Base-by-base conservation (phyloP, 2,113 vertebrate genomes). In the Sialia sialis region DNA sequence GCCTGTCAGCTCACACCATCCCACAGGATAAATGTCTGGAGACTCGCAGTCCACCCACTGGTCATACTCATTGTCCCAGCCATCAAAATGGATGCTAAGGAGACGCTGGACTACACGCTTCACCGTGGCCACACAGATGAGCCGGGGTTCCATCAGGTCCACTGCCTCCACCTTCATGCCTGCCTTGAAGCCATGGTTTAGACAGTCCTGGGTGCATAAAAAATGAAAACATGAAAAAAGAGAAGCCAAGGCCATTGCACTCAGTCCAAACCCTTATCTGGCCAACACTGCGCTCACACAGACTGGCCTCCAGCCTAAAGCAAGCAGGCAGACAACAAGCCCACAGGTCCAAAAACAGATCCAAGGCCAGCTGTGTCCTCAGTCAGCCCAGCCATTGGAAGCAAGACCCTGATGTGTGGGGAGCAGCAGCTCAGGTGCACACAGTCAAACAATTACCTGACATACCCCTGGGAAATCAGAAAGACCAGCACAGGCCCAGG, bases 41-140 rank as follows among this genome's bases (percentile, higher is more conserved):
- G 99, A 99, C 90, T 99, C 98, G 80, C 98, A 98, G 97, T 99
- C 99, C 43, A 99, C 98, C 99, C 99, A 99, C 98, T 99, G 99
- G 98, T 99, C 99, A 1, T 99, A 99, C 93, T 99, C 99, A 0
- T 96, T 98, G 84, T 99, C 99, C 99, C 99, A 99, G 95, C 99
- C 99, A 4, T 99, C 99, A 4, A 99, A 99, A 93, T 99, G 99
- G 79, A 99, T 98, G 56, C 99, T 98, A 58, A 99, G 98, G 43
- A 99, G 98, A 10, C 99, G 98, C 2, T 98, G 98, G 11, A 99
- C 98, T 13, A 98, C 98, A 4, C 98, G 98, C 90, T 97, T 98
- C 87, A 99, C 98, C 0, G 99, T 99, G 96, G 99, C 99, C 81
- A 99, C 99, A 0, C 99, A 99, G 94, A 99, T 98, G 55, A 99